Conservation (phyloP, 2,888 invertebrate species). For the Drosophila yooni region DNA sequence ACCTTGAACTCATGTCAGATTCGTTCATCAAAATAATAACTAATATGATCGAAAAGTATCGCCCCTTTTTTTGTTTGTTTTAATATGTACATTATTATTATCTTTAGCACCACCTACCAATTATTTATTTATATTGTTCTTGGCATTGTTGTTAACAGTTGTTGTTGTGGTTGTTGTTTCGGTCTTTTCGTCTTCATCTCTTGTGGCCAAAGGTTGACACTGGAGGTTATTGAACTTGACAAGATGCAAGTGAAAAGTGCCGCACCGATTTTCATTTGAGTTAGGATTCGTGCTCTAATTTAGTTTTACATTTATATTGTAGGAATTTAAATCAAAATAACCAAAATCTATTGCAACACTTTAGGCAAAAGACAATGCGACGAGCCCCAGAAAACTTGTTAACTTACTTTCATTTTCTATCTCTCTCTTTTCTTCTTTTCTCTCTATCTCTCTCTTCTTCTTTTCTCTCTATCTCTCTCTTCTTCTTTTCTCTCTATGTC, state of each 20-base stretch:
- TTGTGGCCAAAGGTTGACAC: background rate
- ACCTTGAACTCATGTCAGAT: slow-evolving; percentile 30
- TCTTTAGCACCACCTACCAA: background rate
- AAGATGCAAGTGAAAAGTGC: background rate
- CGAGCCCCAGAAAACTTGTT: slow-evolving; percentile 21
- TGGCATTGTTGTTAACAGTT: background rate
- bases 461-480: background rate
- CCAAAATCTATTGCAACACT: background rate
- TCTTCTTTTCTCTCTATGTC: too few species aligned
- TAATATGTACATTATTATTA: slow-evolving; percentile 7
- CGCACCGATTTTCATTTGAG: background rate
- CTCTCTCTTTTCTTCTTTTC: background rate
- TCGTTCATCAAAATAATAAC: slow-evolving; percentile 20
- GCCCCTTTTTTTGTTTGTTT: background rate
- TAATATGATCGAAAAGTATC: slow-evolving; percentile 7
- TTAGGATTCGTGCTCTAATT: background rate
- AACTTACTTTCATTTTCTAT: slow-evolving; percentile 3
- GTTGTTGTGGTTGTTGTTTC: background rate
- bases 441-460: too few species aligned
- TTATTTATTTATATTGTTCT: background rate
- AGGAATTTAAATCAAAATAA: background rate
- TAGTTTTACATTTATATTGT: background rate
- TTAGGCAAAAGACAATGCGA: background rate
- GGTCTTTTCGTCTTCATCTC: background rate
- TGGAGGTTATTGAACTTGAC: slow-evolving; percentile 4